Evolutionary conservation across 1,140 invertebrate genomes (phyloP), one percentile per base, ranked within the genome.

Genomic region (Orius insidiosus): DNA sequence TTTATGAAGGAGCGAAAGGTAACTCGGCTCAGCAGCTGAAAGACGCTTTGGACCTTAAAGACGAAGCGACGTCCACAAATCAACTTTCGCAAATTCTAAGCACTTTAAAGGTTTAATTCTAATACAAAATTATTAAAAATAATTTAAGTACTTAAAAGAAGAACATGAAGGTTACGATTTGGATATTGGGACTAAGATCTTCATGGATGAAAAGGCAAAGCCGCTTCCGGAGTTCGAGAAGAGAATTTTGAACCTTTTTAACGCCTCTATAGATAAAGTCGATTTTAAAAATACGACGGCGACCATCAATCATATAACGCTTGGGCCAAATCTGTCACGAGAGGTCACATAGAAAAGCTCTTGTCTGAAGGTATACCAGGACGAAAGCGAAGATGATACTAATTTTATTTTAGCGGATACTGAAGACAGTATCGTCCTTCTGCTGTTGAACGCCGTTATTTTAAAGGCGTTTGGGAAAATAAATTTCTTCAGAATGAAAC

Each of bases 401-500:
- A 58, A 48, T 41, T 31, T 49, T 47, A 52, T 59, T 60, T 33
- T 56, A 71, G 76, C 72, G 45, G 69, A 71, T 40, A 53, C 44
- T 5, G 46, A 74, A 8, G 53, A 64, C 13, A 67, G 71, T 34
- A 68, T 70, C n/a, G 61, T 76, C 1, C 66, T 87, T 56, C 41
- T 87, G 13, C 60, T 87, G n/a, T 65, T 80, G 10, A 89, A 85
- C 58, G 78, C 80, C 0, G 62, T 90, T 87, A 77, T 63, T 89
- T 89, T 62, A 78, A 83, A 57, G 81, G 80, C 1, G 60, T 68
- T 1, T 87, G 84, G 84, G 49, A 55, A 2, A 67, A 75, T 48
- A 73, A 75, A 49, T 88, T 87, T 53, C 60, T 64, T 1, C 60
- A 61, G 24, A 70, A 74, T 30, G 56, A 63, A 1, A 80, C 75